Percentiles rank a stretch among this genome's conserved stretches.
phyloP scores from a whole-genome alignment of 1,140 invertebrate species.

The Luehdorfia chinensis region DNA sequence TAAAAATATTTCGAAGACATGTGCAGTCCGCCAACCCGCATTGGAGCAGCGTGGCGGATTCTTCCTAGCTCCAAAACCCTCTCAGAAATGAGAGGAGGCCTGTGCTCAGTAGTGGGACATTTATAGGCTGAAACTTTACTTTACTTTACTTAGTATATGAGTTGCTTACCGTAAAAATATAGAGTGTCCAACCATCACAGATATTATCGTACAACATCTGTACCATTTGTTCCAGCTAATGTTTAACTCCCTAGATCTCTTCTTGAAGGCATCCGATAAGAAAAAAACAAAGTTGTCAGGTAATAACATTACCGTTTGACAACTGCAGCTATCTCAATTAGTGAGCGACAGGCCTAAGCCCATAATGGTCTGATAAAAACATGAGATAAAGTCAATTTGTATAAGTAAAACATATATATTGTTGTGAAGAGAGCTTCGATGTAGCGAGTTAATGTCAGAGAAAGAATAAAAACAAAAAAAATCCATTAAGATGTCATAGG shows the following conservation, averaged over 20 bases:
- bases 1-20: too few species aligned
- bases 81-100: too few species aligned
- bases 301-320: slow-evolving; percentile 10
- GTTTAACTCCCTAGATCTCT: background rate
- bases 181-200: background rate
- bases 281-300: slow-evolving; percentile 11
- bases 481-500: too few species aligned
- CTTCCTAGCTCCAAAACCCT: too few species aligned
- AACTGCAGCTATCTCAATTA: slow-evolving; percentile 3
- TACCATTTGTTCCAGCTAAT: slow-evolving; percentile 7
- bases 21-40: too few species aligned
- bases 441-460: too few species aligned
- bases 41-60: too few species aligned
- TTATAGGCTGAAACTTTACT: too few species aligned
- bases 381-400: slow-evolving; percentile 21
- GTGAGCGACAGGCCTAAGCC: slow-evolving; percentile 24
- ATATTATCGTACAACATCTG: slow-evolving; percentile 1
- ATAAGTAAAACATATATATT: background rate
- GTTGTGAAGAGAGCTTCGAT: background rate
- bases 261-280: background rate
- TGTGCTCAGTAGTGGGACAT: too few species aligned
- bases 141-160: too few species aligned
- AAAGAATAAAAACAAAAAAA: too few species aligned
- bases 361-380: slow-evolving; percentile 26
- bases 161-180: background rate